Evolutionary conservation across 2,797 vertebrate species (phyloP), one percentile per base, ranked within the genome.

Genomic region (Taeniopygia guttata): DNA sequence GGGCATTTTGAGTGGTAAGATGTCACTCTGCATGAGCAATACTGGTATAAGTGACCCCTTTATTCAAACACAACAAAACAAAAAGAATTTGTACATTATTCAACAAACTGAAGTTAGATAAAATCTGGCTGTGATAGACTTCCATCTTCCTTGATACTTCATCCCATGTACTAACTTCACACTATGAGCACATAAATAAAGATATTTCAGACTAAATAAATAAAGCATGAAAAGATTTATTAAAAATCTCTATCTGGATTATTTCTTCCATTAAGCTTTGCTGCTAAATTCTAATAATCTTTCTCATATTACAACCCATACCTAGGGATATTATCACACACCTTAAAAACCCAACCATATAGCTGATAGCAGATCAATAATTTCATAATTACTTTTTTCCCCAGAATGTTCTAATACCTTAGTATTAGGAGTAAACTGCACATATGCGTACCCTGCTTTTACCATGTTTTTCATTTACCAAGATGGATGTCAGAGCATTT

Each of bases 351-450:
- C 20, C 21, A 16, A 52, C 45, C n/a, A 25, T 56, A 63, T 16
- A 73, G 30, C 3, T 77, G 83, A 73, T 70, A 91, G 9, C 5
- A 52, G 87, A 91, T 90, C 87, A 94, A 94, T 94, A 94, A 40
- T 77, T 84, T 91, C 48, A 85, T 92, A 87, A 93, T 90, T 90
- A 67, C 17, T 75, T 92, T 87, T 92, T 91, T 58, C 2, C 45
- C 51, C 73, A 85, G 48, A 82, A 90, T 76, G 12, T n/a, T 85
- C 29, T 87, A 64, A 78, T 81, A 86, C 18, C 19, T 88, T 79
- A 67, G 52, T 68, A 76, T 29, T 42, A 67, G 34, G 20, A 95
- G 7, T 54, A 87, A 91, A 84, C 29, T 69, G 16, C 27, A 81
- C 5, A 43, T 12, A 73, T 30, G 13, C 2, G 1, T 54, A 38